Evolutionary conservation across 2,797 vertebrate genomes (phyloP).

Genomic region (Squalus acanthias): DNA sequence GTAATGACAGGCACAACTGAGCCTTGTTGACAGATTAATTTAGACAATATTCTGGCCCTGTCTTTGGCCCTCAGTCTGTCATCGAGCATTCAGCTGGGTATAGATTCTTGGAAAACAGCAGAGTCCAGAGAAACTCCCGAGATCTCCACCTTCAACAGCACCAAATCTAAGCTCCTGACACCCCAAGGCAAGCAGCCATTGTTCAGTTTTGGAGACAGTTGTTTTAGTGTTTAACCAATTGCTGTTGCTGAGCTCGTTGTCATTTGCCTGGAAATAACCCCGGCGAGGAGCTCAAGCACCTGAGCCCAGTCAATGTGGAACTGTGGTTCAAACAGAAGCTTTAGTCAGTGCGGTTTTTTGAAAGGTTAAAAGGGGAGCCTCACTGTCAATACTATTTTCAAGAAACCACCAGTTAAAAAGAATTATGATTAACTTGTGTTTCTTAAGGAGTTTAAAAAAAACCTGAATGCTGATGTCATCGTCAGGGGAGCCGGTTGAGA

Average conservation of each 20-base stretch:
- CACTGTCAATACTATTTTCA: not conserved
- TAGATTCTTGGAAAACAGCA: slow-evolving; percentile 42
- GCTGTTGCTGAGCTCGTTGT: too few species aligned
- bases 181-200: not conserved
- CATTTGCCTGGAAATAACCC: not conserved
- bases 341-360: not conserved
- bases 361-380: not conserved
- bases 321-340: not conserved
- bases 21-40: slow-evolving; percentile 54
- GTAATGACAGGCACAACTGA: slow-evolving; percentile 57
- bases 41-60: slow-evolving; percentile 47
- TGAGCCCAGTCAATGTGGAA: not conserved
- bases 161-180: not conserved
- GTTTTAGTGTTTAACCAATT: not conserved
- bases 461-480: not conserved
- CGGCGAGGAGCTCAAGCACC: not conserved
- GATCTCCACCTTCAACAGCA: slow-evolving; percentile 35
- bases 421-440: not conserved
- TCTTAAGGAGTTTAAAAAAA: not conserved
- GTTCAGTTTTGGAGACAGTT: not conserved
- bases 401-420: not conserved
- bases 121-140: slow-evolving; percentile 40
- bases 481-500: slow-evolving; percentile 14
- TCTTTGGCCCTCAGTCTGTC: slow-evolving; percentile 48
- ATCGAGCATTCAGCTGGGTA: slow-evolving; percentile 48